These are phyloP conservation scores for Lophius americanus DNA, from an alignment of 2,797 vertebrate species.

Conservation along the genomic window DNA sequence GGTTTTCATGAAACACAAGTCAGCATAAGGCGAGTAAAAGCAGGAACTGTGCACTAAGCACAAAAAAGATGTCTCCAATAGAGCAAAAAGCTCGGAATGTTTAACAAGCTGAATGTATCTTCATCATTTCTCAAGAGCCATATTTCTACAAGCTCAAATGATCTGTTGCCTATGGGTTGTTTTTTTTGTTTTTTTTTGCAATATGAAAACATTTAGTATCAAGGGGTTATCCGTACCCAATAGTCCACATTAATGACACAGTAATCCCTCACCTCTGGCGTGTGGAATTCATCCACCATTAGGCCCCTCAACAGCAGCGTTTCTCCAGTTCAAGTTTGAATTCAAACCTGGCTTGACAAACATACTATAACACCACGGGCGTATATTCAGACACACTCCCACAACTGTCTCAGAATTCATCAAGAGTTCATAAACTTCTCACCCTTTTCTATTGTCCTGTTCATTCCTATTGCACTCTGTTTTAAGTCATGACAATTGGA, in stretches of 20 bases:
- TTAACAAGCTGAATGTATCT: not conserved
- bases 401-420: slow-evolving; percentile 36
- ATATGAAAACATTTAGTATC: slow-evolving; percentile 33
- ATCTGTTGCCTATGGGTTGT: slow-evolving; percentile 11
- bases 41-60: not conserved
- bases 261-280: slow-evolving; percentile 63
- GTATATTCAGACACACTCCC: slow-evolving; percentile 26
- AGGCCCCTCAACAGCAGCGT: slow-evolving; percentile 15
- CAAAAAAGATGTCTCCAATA: not conserved
- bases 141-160: slow-evolving; percentile 14
- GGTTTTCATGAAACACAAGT: not conserved
- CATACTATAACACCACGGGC: slow-evolving; percentile 38
- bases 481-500: no score
- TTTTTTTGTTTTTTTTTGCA: not conserved
- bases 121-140: slow-evolving; percentile 1
- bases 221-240: slow-evolving; percentile 33
- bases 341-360: slow-evolving; percentile 44
- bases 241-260: slow-evolving; percentile 53
- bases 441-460: slow-evolving; percentile 1
- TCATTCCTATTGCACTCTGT: no score
- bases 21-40: no score
- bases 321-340: slow-evolving; percentile 42
- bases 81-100: not conserved
- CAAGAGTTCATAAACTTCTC: slow-evolving; percentile 41
- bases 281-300: slow-evolving; percentile 33